Conservation (phyloP, 2,797 vertebrate species). For the Lithobates pipiens region DNA sequence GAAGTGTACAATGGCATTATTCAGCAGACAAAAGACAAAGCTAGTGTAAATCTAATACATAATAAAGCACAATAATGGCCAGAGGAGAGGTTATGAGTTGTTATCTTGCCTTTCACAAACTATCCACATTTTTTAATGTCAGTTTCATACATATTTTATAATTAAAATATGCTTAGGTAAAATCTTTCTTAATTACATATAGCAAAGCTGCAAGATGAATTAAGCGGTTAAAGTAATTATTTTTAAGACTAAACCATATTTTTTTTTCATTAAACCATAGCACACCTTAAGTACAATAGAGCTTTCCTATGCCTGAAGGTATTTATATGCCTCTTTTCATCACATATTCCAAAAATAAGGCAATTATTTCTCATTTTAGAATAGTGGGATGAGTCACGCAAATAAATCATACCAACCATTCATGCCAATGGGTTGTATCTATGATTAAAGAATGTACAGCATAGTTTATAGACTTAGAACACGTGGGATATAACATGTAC, state of each 20-base stretch:
- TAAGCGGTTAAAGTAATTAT: conserved; percentile 9
- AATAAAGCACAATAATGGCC: conserved; percentile 51
- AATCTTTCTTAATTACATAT: conserved; percentile 13
- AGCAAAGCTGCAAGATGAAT: conserved; percentile 4
- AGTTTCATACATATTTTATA: conserved; percentile 53
- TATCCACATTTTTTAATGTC: conserved; percentile 29
- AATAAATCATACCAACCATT: too few species aligned
- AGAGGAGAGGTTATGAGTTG: conserved; percentile 41
- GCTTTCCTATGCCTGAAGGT: too few species aligned
- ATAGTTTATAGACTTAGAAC: too few species aligned
- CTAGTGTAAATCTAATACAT: conserved; percentile 45
- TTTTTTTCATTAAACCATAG: too few species aligned
- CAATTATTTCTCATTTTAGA: too few species aligned
- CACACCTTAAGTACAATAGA: too few species aligned
- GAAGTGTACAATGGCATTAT: conserved; percentile 30
- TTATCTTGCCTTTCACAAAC: conserved; percentile 38
- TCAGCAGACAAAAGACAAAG: conserved; percentile 20
- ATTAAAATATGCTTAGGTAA: conserved; percentile 35
- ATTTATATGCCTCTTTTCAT: too few species aligned
- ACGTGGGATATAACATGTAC: too few species aligned
- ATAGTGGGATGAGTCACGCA: too few species aligned
- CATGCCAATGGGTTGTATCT: too few species aligned
- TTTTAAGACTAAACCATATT: background rate
- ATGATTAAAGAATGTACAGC: too few species aligned
- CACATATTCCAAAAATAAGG: too few species aligned